A percentile compares a stretch with the other conserved stretches of the same genome.
Evolutionary conservation across 2,113 vertebrate species (phyloP).

Genomic region (Tragulus kanchil): DNA sequence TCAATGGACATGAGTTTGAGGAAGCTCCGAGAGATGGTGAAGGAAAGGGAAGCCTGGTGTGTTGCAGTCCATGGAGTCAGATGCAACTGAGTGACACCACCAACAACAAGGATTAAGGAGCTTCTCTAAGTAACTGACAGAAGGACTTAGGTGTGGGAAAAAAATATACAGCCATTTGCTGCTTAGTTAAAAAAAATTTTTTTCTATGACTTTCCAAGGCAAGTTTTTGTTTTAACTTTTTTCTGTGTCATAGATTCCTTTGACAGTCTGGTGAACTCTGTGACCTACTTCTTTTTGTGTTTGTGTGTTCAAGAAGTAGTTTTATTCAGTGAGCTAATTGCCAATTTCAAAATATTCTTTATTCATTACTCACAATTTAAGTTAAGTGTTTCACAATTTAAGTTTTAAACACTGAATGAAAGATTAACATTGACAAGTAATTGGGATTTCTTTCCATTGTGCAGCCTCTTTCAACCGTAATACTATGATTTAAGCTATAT

Average conservation of each 20-base stretch:
- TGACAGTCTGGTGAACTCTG: neutral
- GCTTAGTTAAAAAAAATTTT: neutral
- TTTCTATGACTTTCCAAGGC: neutral
- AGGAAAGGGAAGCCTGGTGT: neutral
- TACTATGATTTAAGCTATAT: neutral
- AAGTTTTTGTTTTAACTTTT: neutral
- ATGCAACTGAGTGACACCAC: neutral
- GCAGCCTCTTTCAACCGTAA: neutral
- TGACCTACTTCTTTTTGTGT: neutral
- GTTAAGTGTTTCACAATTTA: neutral
- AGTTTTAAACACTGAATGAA: neutral
- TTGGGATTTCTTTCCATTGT: neutral
- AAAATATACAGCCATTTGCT: neutral
- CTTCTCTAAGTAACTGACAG: neutral
- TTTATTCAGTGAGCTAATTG: neutral
- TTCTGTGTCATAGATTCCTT: neutral
- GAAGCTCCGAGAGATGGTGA: neutral
- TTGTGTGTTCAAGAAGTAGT: neutral
- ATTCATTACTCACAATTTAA: neutral
- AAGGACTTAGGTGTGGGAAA: neutral
- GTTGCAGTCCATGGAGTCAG: neutral
- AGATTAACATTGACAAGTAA: neutral
- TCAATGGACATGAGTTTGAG: neutral
- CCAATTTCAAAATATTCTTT: neutral
- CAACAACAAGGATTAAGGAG: neutral